Evolutionary conservation across 1,140 invertebrate genomes (phyloP).

Genomic region (Holcopasites calliopsidis): DNA sequence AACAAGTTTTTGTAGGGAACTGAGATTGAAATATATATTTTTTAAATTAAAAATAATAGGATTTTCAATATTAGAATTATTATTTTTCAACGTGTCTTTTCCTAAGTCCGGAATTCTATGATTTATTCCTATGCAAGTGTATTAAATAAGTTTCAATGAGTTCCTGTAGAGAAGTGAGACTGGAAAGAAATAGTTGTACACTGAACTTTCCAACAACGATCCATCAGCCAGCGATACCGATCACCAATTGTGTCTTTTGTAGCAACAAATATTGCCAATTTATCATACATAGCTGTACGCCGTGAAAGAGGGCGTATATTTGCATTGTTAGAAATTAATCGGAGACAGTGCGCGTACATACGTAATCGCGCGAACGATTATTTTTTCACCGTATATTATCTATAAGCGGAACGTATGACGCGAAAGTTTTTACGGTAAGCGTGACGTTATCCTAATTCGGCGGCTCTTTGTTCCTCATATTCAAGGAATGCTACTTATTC

Average conservation of each 20-base stretch:
- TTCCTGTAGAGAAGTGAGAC: neutral
- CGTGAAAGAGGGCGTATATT: slow-evolving; percentile 15
- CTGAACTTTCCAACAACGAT: neutral
- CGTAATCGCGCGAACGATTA: slow-evolving; percentile 2
- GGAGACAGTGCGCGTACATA: too few relatives aligned
- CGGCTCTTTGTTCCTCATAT: too few relatives aligned
- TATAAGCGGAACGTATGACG: neutral
- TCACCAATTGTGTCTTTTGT: neutral
- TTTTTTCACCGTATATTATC: neutral
- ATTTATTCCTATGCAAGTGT: too few relatives aligned
- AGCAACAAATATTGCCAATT: slow-evolving; percentile 17
- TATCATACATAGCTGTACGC: slow-evolving; percentile 11
- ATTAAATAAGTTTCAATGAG: too few relatives aligned
- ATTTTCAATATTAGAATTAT: too few relatives aligned
- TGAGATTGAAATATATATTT: too few relatives aligned
- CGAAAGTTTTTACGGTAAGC: neutral
- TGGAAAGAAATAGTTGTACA: neutral
- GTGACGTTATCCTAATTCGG: neutral
- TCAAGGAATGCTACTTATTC: too few relatives aligned
- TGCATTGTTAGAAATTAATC: slow-evolving; percentile 5
- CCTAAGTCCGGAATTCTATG: too few relatives aligned
- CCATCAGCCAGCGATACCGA: neutral
- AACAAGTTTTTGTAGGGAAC: too few relatives aligned
- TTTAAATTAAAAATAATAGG: too few relatives aligned
- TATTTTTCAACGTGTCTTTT: too few relatives aligned